Evolutionary conservation across 2,888 invertebrate species (phyloP), one percentile per base, ranked within the genome.

Genomic region (Phaedon cochleariae): DNA sequence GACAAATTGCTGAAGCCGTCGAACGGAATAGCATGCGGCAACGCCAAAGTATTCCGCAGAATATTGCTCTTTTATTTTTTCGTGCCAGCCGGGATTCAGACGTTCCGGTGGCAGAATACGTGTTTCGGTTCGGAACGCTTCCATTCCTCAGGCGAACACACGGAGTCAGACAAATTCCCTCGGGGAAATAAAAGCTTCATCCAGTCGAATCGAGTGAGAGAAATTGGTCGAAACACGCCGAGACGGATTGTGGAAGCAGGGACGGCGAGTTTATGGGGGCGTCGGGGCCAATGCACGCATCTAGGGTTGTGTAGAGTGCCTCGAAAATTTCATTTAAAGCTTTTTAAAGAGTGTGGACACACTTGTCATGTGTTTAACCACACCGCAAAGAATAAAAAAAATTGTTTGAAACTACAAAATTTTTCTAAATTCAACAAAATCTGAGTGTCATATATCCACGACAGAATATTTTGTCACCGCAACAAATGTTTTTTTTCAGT

Each of bases 141-240:
- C 78, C 78, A 79, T 80, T 77, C 76, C 71, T 54, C 34, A 20
- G 17, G 12, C 21, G 75, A 73, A 76, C 75, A 75, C 71, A 15
- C 41, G 41, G 3, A 1, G 41, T 41, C 41, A 77, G 77, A 78
- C 79, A 79, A 80, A 81, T 79, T 81, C 83, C 81, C 81, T 69
- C 59, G 80, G 76, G 82, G 79, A 81, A 81, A 82, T 82, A 82
- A 82, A 82, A 82, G 82, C 82, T 81, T 81, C 81, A 80, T 81
- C 82, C 81, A 79, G 76, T 79, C 77, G 79, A 72, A 74, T 76
- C 77, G 76, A 71, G 73, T 73, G 66, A 73, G 76, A 78, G 81
- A 82, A 82, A 83, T 82, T 82, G 80, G 79, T 81, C 79, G 81
- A 80, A 81, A 81, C 80, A 80, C 79, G 78, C 75, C 65, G 69